Evolutionary conservation across 2,113 vertebrate species (phyloP), one percentile per base, ranked within the genome.

Genomic region (Athene cunicularia): DNA sequence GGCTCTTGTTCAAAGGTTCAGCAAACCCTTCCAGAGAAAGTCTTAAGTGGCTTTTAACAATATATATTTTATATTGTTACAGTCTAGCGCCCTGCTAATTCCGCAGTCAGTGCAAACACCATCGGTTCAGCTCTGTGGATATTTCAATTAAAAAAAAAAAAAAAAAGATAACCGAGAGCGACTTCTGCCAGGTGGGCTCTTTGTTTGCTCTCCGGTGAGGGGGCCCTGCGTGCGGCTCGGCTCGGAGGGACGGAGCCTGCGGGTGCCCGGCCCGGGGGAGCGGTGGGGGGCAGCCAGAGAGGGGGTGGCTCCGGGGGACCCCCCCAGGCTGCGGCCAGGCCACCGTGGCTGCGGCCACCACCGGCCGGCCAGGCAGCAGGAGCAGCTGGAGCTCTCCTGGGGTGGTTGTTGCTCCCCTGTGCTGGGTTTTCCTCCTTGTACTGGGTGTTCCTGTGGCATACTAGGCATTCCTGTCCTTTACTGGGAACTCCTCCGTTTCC

Each of bases 41-140:
- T 32, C 74, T 76, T 90, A 92, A 96, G 88, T 94, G 88, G 71
- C 75, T 95, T 95, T 94, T 95, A 93, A 93, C 94, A 93, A 71
- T 77, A 74, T 76, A 35, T 90, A 8, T 88, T 95, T 95, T 80
- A 80, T 32, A 52, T 30, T 50, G 92, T 80, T 68, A 50, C 92
- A 86, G 90, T 45, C 62, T 76, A 19, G 74, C 6, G 39, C 84
- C 20, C 37, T 7, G 10, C 87, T 58, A 37, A 76, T 86, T 60
- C 89, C 0, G 13, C 90, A 4, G 14, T 5, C 90, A 9, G 62
- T 10, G 75, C 76, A n/a, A 88, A 45, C 41, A 53, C 30, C 63
- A 13, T 7, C 11, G 4, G 63, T 49, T 41, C 86, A 39, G 80
- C 80, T 55, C 43, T 2, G 0, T 9, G 63, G 76, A 2, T 45